Conservation (phyloP, 2,113 vertebrate genomes). For the Lanius collurio region DNA sequence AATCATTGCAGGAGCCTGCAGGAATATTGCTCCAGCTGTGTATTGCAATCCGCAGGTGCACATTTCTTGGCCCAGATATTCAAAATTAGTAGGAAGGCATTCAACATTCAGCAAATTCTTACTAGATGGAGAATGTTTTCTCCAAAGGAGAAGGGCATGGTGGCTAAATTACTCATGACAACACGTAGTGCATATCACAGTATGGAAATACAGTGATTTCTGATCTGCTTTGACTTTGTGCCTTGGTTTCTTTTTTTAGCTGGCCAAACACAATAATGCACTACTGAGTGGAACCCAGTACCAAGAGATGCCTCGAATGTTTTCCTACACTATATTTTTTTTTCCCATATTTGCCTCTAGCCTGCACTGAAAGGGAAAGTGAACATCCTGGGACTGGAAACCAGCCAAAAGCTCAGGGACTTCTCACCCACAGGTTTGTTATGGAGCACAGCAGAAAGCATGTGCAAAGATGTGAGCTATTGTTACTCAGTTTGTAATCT, state of each 20-base stretch:
- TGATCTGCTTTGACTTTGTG: not conserved
- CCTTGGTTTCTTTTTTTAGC: not conserved
- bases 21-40: slow-evolving; percentile 40
- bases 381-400: not conserved
- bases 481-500: not conserved
- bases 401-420: not conserved
- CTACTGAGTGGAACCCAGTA: not conserved
- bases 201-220: not conserved
- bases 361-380: not conserved
- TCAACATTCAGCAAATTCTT: slow-evolving; percentile 7
- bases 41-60: not conserved
- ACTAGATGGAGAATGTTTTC: not conserved
- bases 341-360: not conserved
- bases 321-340: not conserved
- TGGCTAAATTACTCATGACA: not conserved
- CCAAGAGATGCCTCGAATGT: not conserved
- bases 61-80: not conserved
- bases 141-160: not conserved
- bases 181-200: not conserved
- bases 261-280: not conserved
- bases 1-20: not conserved
- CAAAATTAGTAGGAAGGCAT: not conserved
- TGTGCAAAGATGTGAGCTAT: not conserved
- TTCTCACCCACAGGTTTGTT: slow-evolving; percentile 5
- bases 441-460: not conserved